Percentiles rank a stretch among this genome's conserved stretches.
phyloP scores from a whole-genome alignment of 1,140 invertebrate genomes.

The Euura lappo region DNA sequence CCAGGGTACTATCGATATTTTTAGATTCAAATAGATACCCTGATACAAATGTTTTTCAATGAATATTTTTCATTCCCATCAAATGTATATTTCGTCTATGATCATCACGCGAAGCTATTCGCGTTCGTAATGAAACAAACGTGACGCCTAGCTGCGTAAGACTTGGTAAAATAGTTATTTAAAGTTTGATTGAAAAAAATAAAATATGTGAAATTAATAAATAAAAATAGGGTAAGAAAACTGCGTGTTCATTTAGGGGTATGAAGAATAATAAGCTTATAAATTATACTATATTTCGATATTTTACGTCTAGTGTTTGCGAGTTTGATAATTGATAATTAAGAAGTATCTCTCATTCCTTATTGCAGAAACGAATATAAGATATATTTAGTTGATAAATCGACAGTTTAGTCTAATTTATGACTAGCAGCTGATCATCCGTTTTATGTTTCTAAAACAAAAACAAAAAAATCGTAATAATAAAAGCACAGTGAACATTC shows the following conservation, averaged over 20 bases:
- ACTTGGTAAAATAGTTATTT: background rate
- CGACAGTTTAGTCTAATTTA: background rate
- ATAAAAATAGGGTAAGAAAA: slow-evolving; percentile 29
- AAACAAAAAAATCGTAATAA: no score
- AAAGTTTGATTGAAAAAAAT: no score
- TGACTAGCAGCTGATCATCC: background rate
- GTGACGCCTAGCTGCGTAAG: slow-evolving; percentile 21
- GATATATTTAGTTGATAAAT: background rate
- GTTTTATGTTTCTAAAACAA: no score
- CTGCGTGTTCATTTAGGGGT: slow-evolving; percentile 45
- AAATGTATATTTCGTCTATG: background rate
- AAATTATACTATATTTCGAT: background rate
- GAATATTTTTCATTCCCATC: background rate
- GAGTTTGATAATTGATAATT: background rate
- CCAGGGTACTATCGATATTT: slow-evolving; percentile 27
- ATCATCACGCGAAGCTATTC: background rate
- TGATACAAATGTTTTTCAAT: background rate
- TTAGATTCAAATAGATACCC: slow-evolving; percentile 4
- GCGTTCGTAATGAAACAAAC: slow-evolving; percentile 24
- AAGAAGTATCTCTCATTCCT: background rate
- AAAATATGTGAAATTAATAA: no score
- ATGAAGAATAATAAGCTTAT: slow-evolving; percentile 3
- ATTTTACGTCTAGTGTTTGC: background rate
- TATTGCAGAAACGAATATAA: background rate
- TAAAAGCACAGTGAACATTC: background rate